Percentiles rank a stretch among this genome's conserved stretches.
These are phyloP conservation scores for Petaurus breviceps DNA, from an alignment of 2,113 vertebrate genomes.

Conservation along the genomic window DNA sequence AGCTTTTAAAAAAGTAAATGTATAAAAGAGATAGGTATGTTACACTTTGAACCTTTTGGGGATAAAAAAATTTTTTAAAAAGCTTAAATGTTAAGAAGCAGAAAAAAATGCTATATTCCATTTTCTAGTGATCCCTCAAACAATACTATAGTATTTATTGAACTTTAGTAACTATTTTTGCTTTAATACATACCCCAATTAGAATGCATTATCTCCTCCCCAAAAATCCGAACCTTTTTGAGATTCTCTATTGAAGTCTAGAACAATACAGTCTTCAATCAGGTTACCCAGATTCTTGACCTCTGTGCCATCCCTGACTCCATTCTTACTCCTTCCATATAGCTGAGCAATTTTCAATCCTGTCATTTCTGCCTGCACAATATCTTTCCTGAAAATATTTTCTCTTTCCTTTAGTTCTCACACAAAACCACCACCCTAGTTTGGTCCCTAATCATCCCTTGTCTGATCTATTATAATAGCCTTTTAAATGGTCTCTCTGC, in stretches of 20 bases:
- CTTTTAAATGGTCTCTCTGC: neutral
- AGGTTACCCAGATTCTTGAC: neutral
- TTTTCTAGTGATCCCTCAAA: neutral
- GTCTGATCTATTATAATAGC: neutral
- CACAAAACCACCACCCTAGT: neutral
- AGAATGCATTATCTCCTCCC: neutral
- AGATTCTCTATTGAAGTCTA: neutral
- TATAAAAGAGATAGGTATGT: neutral
- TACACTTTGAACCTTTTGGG: neutral
- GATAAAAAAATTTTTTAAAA: neutral
- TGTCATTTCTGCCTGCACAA: neutral
- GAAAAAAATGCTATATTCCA: neutral
- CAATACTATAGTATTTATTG: neutral
- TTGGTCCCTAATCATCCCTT: neutral
- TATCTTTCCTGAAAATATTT: neutral
- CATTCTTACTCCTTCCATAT: neutral
- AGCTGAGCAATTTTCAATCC: too few species aligned
- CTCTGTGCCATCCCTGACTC: neutral
- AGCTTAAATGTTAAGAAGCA: neutral
- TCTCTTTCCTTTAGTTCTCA: too few species aligned
- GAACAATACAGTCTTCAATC: neutral
- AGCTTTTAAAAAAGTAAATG: neutral
- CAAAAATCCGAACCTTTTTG: neutral
- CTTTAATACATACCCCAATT: neutral
- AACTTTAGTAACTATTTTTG: neutral